These are phyloP conservation scores for Enteromius mattozi DNA, from an alignment of 2,797 vertebrate genomes.

Conservation along the genomic window DNA sequence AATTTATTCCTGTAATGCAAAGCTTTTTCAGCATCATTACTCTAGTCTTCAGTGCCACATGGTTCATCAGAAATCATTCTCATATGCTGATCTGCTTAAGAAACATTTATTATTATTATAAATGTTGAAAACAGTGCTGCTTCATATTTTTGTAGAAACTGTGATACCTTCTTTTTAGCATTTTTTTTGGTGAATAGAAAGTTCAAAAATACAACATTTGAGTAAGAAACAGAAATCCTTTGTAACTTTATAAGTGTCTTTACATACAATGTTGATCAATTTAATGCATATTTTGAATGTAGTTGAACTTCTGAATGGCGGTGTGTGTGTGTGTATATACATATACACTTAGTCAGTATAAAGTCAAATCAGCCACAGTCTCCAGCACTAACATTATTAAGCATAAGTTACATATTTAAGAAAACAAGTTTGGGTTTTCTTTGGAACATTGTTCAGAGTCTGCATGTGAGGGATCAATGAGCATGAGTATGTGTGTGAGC, in stretches of 20 bases:
- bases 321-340: not conserved
- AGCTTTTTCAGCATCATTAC: not conserved
- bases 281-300: not conserved
- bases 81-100: not conserved
- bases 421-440: constrained; percentile 22
- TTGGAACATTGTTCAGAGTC: constrained; percentile 21
- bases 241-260: not conserved
- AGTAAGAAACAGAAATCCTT: not conserved
- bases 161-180: not conserved
- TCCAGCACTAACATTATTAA: constrained; percentile 1
- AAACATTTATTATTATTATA: not conserved
- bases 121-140: not conserved
- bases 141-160: not conserved
- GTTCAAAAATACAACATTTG: not conserved
- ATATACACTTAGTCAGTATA: not conserved
- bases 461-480: constrained; percentile 24
- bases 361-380: not conserved
- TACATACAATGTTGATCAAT: not conserved
- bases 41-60: not conserved
- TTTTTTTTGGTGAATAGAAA: not conserved
- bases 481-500: not conserved
- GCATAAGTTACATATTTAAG: constrained; percentile 6
- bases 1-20: not conserved
- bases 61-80: not conserved
- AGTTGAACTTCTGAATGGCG: not conserved